A percentile compares a stretch with the other conserved stretches of the same genome.
Conservation (phyloP, 1,140 invertebrate genomes). For the Lutraria rhynchaena region DNA sequence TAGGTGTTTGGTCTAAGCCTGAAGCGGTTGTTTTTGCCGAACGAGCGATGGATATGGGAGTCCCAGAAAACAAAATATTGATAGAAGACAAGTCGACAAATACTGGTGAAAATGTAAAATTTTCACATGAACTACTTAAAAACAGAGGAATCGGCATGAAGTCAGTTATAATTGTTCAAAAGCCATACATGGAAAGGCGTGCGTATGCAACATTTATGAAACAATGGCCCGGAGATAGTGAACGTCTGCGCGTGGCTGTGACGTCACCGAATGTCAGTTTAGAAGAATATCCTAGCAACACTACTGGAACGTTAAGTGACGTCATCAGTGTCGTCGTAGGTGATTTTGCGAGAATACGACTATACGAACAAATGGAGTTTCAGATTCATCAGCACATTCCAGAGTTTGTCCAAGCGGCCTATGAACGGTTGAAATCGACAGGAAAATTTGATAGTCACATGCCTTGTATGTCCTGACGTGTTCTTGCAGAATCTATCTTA, state of each 20-base stretch:
- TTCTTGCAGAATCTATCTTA: too few species aligned
- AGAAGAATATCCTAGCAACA: slow-evolving; percentile 66
- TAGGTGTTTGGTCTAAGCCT: slow-evolving; percentile 68
- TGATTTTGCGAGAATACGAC: slow-evolving; percentile 67
- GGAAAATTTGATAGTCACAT: slow-evolving; percentile 53
- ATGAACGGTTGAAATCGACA: slow-evolving; percentile 25
- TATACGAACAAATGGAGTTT: slow-evolving; percentile 68
- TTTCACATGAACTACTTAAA: slow-evolving; percentile 62
- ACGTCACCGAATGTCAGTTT: slow-evolving; percentile 70
- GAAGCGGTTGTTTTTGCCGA: slow-evolving; percentile 74
- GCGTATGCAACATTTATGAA: slow-evolving; percentile 75
- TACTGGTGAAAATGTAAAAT: slow-evolving; percentile 75
- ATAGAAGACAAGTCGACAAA: slow-evolving; percentile 71
- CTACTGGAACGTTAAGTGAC: slow-evolving; percentile 64
- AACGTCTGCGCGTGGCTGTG: slow-evolving; percentile 45
- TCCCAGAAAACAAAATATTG: slow-evolving; percentile 64
- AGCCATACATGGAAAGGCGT: slow-evolving; percentile 74
- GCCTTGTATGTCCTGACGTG: not conserved
- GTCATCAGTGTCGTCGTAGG: slow-evolving; percentile 69
- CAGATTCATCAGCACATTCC: slow-evolving; percentile 72
- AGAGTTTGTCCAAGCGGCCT: slow-evolving; percentile 66
- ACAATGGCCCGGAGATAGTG: slow-evolving; percentile 66
- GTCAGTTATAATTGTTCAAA: slow-evolving; percentile 71
- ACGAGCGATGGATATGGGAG: slow-evolving; percentile 63
- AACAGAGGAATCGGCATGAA: slow-evolving; percentile 33